Percentiles rank a stretch among this genome's conserved stretches.
Conservation (phyloP, 92 coral and sea anemone genomes). For the Scolanthus callimorphus region DNA sequence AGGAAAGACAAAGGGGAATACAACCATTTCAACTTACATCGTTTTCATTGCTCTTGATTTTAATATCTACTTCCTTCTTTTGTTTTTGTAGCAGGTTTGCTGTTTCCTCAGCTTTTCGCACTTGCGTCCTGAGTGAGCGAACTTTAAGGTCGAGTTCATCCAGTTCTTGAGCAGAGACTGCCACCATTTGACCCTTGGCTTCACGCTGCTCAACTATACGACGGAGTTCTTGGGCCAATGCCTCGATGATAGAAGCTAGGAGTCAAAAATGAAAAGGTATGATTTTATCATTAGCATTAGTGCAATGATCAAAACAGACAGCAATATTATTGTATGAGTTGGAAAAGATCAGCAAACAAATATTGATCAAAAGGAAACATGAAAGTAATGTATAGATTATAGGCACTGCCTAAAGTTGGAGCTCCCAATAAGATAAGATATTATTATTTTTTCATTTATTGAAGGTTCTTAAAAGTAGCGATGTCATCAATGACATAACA, state of each 20-base stretch:
- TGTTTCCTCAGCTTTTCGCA: slow-evolving; percentile 83
- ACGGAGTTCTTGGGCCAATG: slow-evolving; percentile 69
- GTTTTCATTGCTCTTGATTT: slow-evolving; percentile 67
- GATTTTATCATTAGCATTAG: no score
- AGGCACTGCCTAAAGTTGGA: no score
- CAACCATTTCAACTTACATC: slow-evolving; percentile 44
- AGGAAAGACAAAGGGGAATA: not conserved
- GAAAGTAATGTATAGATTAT: no score
- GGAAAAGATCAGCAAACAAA: no score
- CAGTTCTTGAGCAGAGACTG: slow-evolving; percentile 70
- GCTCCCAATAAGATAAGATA: no score
- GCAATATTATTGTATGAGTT: no score
- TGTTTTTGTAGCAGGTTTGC: slow-evolving; percentile 61
- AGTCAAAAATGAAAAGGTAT: no score
- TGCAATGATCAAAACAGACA: no score
- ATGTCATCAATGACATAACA: no score
- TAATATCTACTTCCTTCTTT: slow-evolving; percentile 83
- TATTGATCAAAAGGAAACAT: no score
- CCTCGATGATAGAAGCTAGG: slow-evolving; percentile 80
- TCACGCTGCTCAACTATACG: slow-evolving; percentile 95
- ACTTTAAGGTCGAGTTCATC: slow-evolving; percentile 93
- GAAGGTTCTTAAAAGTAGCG: no score
- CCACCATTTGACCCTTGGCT: slow-evolving; percentile 64
- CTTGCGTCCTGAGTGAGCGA: slow-evolving; percentile 90
- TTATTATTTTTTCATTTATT: no score